A percentile compares a stretch with the other conserved stretches of the same genome.
These are phyloP conservation scores for Globicephala melas DNA, from an alignment of 2,113 vertebrate genomes.

Conservation along the genomic window DNA sequence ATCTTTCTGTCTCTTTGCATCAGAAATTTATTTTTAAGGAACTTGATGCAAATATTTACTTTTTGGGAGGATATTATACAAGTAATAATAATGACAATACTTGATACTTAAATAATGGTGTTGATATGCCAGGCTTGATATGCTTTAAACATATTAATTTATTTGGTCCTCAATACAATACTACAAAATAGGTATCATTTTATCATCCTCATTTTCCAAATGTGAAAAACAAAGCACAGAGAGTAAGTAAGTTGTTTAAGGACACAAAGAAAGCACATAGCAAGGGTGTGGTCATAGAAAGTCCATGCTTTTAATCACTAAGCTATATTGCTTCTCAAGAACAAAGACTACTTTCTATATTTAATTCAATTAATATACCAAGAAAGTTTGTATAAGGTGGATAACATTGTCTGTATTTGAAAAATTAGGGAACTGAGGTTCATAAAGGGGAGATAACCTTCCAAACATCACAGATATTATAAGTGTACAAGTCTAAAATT, in stretches of 20 bases:
- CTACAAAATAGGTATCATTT: neutral
- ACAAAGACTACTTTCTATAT: neutral
- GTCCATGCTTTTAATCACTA: neutral
- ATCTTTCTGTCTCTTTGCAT: neutral
- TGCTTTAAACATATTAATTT: neutral
- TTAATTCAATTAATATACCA: neutral
- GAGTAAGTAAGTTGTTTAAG: neutral
- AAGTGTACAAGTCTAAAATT: neutral
- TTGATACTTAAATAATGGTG: neutral
- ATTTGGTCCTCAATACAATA: neutral
- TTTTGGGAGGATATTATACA: neutral
- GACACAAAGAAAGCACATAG: neutral
- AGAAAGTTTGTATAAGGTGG: neutral
- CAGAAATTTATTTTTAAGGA: neutral
- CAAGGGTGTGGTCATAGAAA: neutral
- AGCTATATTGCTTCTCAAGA: neutral
- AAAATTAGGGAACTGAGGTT: neutral
- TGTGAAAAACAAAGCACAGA: neutral
- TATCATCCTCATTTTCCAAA: neutral
- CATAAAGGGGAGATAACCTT: neutral
- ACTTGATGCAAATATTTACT: neutral
- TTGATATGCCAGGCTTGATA: neutral
- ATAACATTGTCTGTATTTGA: neutral
- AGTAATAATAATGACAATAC: neutral
- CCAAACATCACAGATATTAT: neutral